Percentiles rank a stretch among this genome's conserved stretches.
phyloP scores from a whole-genome alignment of 1,140 invertebrate genomes.

The Trichoplusia ni region DNA sequence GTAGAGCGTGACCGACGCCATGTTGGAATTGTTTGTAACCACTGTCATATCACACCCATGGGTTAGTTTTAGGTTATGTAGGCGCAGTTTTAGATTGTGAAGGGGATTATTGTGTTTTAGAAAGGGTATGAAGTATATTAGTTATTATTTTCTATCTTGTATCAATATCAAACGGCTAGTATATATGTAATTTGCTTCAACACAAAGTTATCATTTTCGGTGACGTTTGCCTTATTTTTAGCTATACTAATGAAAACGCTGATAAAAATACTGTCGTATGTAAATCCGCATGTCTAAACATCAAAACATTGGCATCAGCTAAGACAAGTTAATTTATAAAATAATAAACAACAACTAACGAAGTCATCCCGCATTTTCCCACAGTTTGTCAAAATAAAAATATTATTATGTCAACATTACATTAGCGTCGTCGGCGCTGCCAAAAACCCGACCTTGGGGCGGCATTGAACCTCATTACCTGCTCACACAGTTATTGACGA shows the following conservation, averaged over 20 bases:
- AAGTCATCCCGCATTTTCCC: background rate
- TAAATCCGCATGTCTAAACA: no score
- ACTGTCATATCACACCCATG: conserved; percentile 5
- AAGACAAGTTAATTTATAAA: background rate
- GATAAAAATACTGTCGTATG: no score
- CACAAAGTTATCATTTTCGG: no score
- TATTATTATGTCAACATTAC: conserved; percentile 20
- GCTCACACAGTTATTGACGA: background rate
- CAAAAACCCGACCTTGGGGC: conserved; percentile 7
- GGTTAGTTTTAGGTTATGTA: background rate
- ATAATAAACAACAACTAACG: background rate
- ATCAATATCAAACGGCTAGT: no score
- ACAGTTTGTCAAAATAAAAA: background rate
- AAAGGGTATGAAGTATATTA: background rate
- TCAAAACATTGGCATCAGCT: background rate
- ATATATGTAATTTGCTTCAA: no score
- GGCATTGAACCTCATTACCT: conserved; percentile 25
- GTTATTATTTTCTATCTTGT: background rate
- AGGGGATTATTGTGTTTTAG: background rate
- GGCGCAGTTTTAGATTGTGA: background rate
- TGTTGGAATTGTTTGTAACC: background rate
- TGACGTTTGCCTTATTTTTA: no score
- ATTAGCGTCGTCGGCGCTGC: conserved; percentile 6
- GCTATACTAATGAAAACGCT: no score
- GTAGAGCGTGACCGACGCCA: background rate